phyloP scores from a whole-genome alignment of 2,888 invertebrate genomes.

The Phyllotreta cruciferae region DNA sequence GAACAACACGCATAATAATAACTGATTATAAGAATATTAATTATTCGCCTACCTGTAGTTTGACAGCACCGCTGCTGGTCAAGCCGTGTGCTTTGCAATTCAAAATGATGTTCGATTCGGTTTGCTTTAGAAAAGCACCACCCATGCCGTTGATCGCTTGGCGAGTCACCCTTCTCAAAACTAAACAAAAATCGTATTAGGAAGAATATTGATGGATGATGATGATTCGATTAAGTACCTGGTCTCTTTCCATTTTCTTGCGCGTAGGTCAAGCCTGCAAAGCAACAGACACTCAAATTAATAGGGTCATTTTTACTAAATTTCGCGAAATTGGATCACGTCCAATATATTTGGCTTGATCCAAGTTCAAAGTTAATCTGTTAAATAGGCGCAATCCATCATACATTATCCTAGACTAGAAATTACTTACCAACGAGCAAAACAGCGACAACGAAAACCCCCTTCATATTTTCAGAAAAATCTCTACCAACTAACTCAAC shows the following conservation, averaged over 20 bases:
- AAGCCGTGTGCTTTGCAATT: conserved; percentile 31
- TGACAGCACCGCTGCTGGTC: background rate
- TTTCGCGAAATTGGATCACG: too few species aligned
- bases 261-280: conserved; percentile 11
- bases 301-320: too few species aligned
- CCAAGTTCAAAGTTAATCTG: too few species aligned
- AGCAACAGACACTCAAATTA: background rate
- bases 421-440: background rate
- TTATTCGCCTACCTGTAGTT: conserved; percentile 25
- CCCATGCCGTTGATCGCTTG: conserved; percentile 15
- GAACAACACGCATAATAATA: background rate
- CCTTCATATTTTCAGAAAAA: background rate
- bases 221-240: conserved; percentile 7
- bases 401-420: too few species aligned
- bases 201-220: background rate
- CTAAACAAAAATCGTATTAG: conserved; percentile 17
- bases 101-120: conserved; percentile 25
- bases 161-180: conserved; percentile 23
- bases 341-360: too few species aligned
- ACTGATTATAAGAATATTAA: background rate
- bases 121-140: conserved; percentile 12
- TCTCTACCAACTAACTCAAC: background rate
- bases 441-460: background rate
- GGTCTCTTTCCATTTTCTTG: conserved; percentile 10
- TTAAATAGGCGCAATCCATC: too few species aligned